A percentile compares a stretch with the other conserved stretches of the same genome.
These are phyloP conservation scores for Vicugna pacos DNA, from an alignment of 2,113 vertebrate species.

Conservation along the genomic window DNA sequence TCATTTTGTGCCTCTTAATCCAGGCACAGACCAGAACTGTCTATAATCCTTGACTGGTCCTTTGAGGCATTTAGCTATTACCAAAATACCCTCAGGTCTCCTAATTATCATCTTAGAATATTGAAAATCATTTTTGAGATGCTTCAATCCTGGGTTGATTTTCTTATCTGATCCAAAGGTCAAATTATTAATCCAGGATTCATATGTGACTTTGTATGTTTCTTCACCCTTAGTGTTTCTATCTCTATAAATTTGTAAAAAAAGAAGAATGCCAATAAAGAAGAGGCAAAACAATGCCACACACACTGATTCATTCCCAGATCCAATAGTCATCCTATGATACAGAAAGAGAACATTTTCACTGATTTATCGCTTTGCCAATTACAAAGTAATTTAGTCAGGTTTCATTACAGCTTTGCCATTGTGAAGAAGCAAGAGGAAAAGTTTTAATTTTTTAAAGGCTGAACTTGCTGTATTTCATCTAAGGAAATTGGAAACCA, in stretches of 20 bases:
- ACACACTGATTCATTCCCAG: not conserved
- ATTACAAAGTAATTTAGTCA: slow-evolving; percentile 70
- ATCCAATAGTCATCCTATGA: not conserved
- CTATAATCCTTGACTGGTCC: not conserved
- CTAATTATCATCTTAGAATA: not conserved
- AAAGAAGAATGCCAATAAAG: slow-evolving; percentile 21
- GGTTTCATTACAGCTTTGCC: slow-evolving; percentile 58
- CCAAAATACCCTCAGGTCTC: not conserved
- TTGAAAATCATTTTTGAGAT: slow-evolving; percentile 23
- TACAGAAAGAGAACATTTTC: not conserved
- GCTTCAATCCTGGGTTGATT: slow-evolving; percentile 1
- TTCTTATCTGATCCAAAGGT: slow-evolving; percentile 28
- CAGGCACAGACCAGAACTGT: not conserved
- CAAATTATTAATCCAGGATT: not conserved
- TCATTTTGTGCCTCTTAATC: slow-evolving; percentile 6
- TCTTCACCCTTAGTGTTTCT: not conserved
- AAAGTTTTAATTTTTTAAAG: slow-evolving; percentile 60
- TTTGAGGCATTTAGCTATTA: slow-evolving; percentile 12
- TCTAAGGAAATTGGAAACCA: slow-evolving; percentile 33
- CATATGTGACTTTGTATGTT: not conserved
- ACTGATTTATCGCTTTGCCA: slow-evolving; percentile 68
- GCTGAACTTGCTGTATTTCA: slow-evolving; percentile 2
- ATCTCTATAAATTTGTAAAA: not conserved
- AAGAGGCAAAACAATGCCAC: not conserved
- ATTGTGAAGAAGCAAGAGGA: slow-evolving; percentile 48